A percentile compares a stretch with the other conserved stretches of the same genome.
phyloP scores from a whole-genome alignment of 2,888 invertebrate genomes.

The Mycogona germanica region DNA sequence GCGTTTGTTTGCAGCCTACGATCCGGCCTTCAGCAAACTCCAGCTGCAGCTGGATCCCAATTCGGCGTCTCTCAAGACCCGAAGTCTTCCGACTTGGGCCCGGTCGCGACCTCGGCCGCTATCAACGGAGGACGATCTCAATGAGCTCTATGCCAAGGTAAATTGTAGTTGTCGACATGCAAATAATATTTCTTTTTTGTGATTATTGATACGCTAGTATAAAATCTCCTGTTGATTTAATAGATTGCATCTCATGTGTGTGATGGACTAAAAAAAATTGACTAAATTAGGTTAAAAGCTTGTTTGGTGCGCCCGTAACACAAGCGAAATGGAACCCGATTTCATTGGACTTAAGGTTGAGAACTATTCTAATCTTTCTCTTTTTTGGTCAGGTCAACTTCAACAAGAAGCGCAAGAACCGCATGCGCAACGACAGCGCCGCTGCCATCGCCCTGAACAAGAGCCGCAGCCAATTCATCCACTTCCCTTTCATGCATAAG shows the following conservation, averaged over 20 bases:
- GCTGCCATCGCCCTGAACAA: slow-evolving; percentile 64
- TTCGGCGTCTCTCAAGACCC: slow-evolving; percentile 41
- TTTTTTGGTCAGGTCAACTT: slow-evolving; percentile 41
- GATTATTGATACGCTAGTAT: background rate
- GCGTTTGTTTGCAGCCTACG: slow-evolving; percentile 7
- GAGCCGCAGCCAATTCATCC: slow-evolving; percentile 40
- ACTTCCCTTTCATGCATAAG: slow-evolving; percentile 30
- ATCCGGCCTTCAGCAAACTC: slow-evolving; percentile 2
- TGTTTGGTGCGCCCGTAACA: no score
- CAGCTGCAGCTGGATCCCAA: slow-evolving; percentile 3
- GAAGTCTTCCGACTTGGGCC: slow-evolving; percentile 59
- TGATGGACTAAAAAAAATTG: background rate
- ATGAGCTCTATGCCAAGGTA: slow-evolving; percentile 27
- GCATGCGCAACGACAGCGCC: slow-evolving; percentile 69
- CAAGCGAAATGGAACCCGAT: background rate
- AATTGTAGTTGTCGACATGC: no score
- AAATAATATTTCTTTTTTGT: background rate
- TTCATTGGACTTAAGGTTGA: background rate
- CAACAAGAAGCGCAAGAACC: slow-evolving; percentile 64
- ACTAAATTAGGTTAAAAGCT: background rate
- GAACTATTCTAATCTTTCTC: slow-evolving; percentile 5
- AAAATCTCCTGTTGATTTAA: background rate
- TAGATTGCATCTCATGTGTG: background rate
- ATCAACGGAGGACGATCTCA: slow-evolving; percentile 26
- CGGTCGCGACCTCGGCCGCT: slow-evolving; percentile 44